Conservation (phyloP, 2,888 invertebrate genomes). For the Caenorhabditis becei region DNA sequence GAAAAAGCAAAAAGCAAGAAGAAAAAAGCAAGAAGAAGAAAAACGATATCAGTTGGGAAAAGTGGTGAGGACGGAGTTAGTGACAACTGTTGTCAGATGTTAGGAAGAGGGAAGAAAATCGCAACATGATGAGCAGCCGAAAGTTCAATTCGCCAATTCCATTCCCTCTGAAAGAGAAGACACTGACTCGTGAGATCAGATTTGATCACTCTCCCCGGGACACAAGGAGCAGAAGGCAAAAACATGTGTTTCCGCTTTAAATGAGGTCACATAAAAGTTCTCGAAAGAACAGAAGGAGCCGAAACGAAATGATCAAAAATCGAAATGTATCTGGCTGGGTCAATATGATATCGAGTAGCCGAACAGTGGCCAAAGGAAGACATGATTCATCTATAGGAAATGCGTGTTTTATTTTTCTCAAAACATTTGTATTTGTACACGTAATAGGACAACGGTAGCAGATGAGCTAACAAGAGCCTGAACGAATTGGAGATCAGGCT, state of each 20-base stretch:
- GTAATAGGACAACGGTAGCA: neutral
- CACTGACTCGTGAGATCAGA: constrained; percentile 46
- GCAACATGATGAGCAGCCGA: constrained; percentile 33
- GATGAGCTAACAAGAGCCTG: neutral
- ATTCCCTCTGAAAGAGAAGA: constrained; percentile 18
- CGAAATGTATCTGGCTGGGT: constrained; percentile 30
- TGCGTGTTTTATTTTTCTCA: neutral
- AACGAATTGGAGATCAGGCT: neutral
- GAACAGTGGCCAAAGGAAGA: constrained; percentile 18
- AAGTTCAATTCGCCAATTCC: constrained; percentile 48
- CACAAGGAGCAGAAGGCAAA: neutral
- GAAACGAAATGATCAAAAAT: constrained; percentile 26
- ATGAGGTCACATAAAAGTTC: constrained; percentile 58
- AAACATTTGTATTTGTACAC: constrained; percentile 3
- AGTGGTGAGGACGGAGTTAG: constrained; percentile 19
- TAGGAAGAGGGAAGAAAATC: constrained; percentile 45
- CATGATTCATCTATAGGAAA: neutral
- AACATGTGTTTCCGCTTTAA: constrained; percentile 60
- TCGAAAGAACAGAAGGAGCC: constrained; percentile 9
- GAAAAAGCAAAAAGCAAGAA: constrained; percentile 24
- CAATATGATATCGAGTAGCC: too few species aligned
- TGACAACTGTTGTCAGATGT: constrained; percentile 36
- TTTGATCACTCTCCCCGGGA: constrained; percentile 48
- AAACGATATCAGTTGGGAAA: constrained; percentile 53
- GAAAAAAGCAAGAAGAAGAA: constrained; percentile 41